Evolutionary conservation across 1,140 invertebrate species (phyloP).

Genomic region (Lerema accius): DNA sequence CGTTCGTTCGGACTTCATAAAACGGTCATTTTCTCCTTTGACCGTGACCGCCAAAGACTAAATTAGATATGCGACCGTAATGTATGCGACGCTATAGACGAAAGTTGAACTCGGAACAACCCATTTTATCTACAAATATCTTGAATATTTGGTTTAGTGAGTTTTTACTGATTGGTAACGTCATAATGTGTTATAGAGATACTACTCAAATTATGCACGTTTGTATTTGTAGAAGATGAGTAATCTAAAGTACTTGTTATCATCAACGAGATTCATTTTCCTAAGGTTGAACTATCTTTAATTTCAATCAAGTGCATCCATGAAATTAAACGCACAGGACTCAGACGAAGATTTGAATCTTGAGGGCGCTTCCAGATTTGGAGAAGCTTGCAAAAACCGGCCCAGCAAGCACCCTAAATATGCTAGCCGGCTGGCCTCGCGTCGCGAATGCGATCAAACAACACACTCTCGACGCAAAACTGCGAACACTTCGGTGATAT

Average conservation of each 20-base stretch:
- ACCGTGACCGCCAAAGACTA: constrained; percentile 11
- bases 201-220: no score
- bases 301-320: no score
- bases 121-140: background rate
- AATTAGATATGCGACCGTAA: constrained; percentile 1
- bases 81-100: background rate
- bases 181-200: no score
- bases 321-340: no score
- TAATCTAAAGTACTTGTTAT: no score
- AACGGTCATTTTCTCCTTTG: constrained; percentile 19
- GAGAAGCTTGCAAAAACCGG: constrained; percentile 34
- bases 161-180: no score
- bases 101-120: background rate
- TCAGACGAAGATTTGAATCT: background rate
- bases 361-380: constrained; percentile 24
- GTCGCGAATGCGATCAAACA: constrained; percentile 21
- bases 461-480: constrained; percentile 41
- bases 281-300: no score
- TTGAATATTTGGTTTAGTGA: background rate
- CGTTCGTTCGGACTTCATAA: constrained; percentile 8
- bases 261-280: no score
- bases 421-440: constrained; percentile 24
- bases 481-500: constrained; percentile 46
- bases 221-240: no score
- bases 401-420: constrained; percentile 28